Evolutionary conservation across 2,113 vertebrate species (phyloP).

Genomic region (Mustelus asterias): DNA sequence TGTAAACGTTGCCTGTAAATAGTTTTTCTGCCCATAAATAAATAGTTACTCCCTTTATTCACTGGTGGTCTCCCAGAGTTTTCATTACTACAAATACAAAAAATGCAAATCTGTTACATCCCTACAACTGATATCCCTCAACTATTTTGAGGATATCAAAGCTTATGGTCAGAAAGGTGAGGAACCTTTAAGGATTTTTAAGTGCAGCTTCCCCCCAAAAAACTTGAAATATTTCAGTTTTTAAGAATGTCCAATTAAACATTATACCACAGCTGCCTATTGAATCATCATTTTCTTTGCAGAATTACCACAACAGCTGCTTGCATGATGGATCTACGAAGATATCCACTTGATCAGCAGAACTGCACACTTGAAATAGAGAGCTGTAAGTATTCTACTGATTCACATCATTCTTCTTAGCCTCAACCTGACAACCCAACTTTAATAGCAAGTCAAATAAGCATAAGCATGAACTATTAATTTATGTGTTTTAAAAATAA

Average conservation of each 20-base stretch:
- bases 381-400: constrained; percentile 75
- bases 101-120: background rate
- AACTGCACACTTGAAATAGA: constrained; percentile 95
- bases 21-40: too few species aligned
- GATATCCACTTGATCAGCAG: constrained; percentile 90
- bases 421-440: background rate
- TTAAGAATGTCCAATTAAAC: background rate
- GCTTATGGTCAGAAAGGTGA: background rate
- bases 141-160: background rate
- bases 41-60: too few species aligned
- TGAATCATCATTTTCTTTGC: constrained; percentile 45
- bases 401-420: background rate
- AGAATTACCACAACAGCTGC: constrained; percentile 96
- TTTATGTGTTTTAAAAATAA: background rate
- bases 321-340: constrained; percentile 93
- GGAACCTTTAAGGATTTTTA: background rate
- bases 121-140: background rate
- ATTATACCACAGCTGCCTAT: background rate
- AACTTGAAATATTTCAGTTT: background rate
- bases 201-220: background rate
- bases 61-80: too few species aligned
- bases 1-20: too few species aligned
- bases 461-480: background rate
- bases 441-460: background rate
- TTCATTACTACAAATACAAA: background rate